These are phyloP conservation scores for Ichneumoninae sp. DNA, from an alignment of 2,888 invertebrate genomes.

Conservation along the genomic window DNA sequence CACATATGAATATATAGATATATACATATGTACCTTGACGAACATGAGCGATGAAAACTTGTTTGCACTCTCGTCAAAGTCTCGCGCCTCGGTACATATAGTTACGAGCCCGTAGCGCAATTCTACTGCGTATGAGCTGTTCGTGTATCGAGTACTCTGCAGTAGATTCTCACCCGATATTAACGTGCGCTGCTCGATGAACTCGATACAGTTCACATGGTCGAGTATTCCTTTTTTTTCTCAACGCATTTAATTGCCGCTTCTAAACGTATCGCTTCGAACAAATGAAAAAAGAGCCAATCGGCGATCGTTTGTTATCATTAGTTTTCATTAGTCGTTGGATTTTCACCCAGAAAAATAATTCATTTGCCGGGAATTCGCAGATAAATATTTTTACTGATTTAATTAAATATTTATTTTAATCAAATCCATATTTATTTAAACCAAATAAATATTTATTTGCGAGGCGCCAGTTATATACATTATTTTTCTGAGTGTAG, in stretches of 20 bases:
- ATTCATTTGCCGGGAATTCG: too few species aligned
- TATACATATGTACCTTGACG: not conserved
- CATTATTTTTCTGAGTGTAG: too few species aligned
- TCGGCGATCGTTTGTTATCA: not conserved
- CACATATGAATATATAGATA: not conserved
- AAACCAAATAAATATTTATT: too few species aligned
- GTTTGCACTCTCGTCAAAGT: constrained; percentile 57
- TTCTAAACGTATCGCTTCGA: not conserved
- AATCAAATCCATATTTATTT: too few species aligned
- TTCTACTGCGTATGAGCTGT: not conserved
- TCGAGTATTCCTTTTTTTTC: not conserved
- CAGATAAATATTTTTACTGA: too few species aligned
- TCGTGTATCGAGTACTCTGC: not conserved
- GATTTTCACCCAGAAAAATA: too few species aligned
- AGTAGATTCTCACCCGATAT: constrained; percentile 23
- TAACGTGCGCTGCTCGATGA: constrained; percentile 44
- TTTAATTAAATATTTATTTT: too few species aligned
- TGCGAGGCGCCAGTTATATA: too few species aligned
- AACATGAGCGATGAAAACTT: constrained; percentile 37
- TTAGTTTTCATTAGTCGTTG: not conserved
- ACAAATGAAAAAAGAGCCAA: not conserved
- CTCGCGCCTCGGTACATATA: constrained; percentile 19
- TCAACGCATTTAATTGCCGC: not conserved
- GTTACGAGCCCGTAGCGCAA: constrained; percentile 7
- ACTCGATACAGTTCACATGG: constrained; percentile 26